Conservation (phyloP, 2,113 vertebrate species). For the Daphoenositta chrysoptera region DNA sequence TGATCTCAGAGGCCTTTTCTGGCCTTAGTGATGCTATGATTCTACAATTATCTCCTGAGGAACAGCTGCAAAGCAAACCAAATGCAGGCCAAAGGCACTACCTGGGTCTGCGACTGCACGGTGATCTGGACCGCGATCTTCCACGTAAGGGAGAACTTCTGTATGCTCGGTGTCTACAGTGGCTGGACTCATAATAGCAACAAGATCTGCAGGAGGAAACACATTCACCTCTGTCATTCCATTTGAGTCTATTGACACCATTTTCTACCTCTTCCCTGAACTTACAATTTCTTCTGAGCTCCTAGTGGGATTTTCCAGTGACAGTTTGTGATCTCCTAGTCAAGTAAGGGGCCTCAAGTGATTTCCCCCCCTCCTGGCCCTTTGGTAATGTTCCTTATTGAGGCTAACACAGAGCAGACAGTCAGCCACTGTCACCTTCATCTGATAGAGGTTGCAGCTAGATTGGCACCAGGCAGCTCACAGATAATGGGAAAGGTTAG, state of each 20-base stretch:
- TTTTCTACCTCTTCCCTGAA: not conserved
- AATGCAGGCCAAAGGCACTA: constrained; percentile 35
- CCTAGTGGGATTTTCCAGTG: constrained; percentile 1
- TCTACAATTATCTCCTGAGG: not conserved
- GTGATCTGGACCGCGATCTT: constrained; percentile 81
- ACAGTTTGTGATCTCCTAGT: not conserved
- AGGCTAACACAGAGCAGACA: constrained; percentile 25
- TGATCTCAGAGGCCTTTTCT: not conserved
- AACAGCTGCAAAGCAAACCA: not conserved
- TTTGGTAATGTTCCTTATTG: constrained; percentile 15
- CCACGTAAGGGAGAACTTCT: constrained; percentile 82
- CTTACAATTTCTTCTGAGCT: not conserved
- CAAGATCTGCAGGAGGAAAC: constrained; percentile 81
- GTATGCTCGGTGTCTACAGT: constrained; percentile 80
- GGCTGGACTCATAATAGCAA: constrained; percentile 83
- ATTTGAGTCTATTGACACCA: not conserved
- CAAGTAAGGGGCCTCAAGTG: not conserved
- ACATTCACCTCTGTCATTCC: constrained; percentile 21
- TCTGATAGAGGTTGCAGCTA: constrained; percentile 19
- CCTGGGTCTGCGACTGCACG: constrained; percentile 88
- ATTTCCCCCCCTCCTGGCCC: not conserved
- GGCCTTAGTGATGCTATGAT: not conserved
- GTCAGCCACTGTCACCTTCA: constrained; percentile 33
- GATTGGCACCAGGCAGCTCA: constrained; percentile 9
- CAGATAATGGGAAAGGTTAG: constrained; percentile 56